Evolutionary conservation across 2,888 invertebrate genomes (phyloP), one percentile per base, ranked within the genome.

Genomic region (Leucophenga maculata): DNA sequence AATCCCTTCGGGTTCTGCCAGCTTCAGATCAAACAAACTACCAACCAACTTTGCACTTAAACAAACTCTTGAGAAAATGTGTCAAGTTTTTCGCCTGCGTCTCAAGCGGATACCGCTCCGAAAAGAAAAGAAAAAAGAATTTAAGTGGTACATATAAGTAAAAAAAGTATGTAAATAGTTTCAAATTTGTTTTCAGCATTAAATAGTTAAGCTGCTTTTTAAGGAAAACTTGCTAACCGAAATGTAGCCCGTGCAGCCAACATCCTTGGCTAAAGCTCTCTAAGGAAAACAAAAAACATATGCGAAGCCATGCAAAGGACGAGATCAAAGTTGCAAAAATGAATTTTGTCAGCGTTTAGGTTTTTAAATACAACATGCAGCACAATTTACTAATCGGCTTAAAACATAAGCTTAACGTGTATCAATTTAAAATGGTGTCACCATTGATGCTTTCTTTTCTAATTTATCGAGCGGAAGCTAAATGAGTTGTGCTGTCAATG

Each of bases 141-240:
- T 39, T 8, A 11, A 39, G 8, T 39, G 39, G 39, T 11, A 39
- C 8, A 11, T 6, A 9, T 39, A n/a, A n/a, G n/a, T n/a, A n/a
- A n/a, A n/a, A 39, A 39, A 39, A 44, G 26, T 75, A 78, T 81
- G 81, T 79, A 80, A 82, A 82, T 82, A 82, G 80, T 82, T 82
- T 75, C 65, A 77, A 77, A 77, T 81, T 79, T 81, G 77, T 80
- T 76, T 76, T 74, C 67, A 54, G 65, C 18, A 59, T 67, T 64
- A 64, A 48, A 64, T 48, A 48, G 46, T 39, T 64, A 64, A 64
- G 62, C 62, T 48, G 11, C 18, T 64, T 46, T 64, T 11, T 18
- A 22, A 46, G n/a, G 22, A 6, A 46, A 64, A 32, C 16, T 31
- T 26, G n/a, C 46, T 4, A 50, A 50, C 13, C 50, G n/a, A 50